phyloP scores from a whole-genome alignment of 2,113 vertebrate genomes.

The Tetraodon nigroviridis region DNA sequence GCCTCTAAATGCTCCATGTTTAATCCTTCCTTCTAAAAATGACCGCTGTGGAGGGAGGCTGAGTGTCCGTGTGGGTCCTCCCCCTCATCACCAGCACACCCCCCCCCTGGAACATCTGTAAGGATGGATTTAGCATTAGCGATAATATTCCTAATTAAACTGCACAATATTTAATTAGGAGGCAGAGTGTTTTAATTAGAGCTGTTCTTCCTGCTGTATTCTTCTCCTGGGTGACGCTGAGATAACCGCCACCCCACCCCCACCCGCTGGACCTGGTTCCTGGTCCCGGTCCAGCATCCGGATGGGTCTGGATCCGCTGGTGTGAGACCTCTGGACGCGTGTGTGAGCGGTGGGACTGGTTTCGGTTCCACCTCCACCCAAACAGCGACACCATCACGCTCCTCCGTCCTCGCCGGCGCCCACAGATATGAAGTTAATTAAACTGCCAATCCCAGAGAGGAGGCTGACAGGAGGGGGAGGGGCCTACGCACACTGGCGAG shows the following conservation, averaged over 20 bases:
- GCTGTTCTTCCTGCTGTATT: slow-evolving; percentile 17
- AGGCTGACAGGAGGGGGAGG: slow-evolving; percentile 30
- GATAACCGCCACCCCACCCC: neutral
- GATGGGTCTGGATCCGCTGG: neutral
- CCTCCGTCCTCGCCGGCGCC: slow-evolving; percentile 18
- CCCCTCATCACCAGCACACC: neutral
- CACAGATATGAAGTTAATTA: slow-evolving; percentile 69
- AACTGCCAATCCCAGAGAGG: slow-evolving; percentile 58
- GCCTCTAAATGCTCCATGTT: slow-evolving; percentile 56
- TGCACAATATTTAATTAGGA: slow-evolving; percentile 73
- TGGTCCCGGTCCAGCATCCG: neutral
- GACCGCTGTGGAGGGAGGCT: slow-evolving; percentile 52
- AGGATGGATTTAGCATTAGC: slow-evolving; percentile 64
- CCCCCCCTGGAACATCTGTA: slow-evolving; percentile 54
- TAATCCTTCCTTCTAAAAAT: slow-evolving; percentile 58
- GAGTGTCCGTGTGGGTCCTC: slow-evolving; percentile 29
- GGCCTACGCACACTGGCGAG: too few species aligned
- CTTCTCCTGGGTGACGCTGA: slow-evolving; percentile 15
- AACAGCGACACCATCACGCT: slow-evolving; percentile 12
- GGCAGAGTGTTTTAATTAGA: slow-evolving; percentile 64
- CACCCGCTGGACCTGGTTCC: too few species aligned
- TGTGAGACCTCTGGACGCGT: too few species aligned
- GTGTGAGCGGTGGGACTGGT: neutral
- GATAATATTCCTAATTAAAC: slow-evolving; percentile 73
- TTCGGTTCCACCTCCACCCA: slow-evolving; percentile 18